A percentile compares a stretch with the other conserved stretches of the same genome.
Conservation (phyloP, 2,113 vertebrate species). For the Sardina pilchardus region DNA sequence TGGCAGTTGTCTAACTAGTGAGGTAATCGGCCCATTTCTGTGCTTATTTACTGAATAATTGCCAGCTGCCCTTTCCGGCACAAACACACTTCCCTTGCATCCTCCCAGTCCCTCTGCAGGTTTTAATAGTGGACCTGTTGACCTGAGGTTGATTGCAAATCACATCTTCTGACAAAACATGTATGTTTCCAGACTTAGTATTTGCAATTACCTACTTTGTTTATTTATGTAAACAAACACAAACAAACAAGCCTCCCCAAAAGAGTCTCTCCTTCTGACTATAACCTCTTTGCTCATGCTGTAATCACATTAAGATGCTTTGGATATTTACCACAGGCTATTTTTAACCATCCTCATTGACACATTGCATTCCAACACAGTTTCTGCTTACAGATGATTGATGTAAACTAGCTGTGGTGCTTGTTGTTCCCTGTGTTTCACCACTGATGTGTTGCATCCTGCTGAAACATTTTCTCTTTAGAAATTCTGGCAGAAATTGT, state of each 20-base stretch:
- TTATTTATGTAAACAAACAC: background rate
- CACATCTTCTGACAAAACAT: background rate
- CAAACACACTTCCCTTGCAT: background rate
- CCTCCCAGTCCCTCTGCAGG: background rate
- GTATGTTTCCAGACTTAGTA: background rate
- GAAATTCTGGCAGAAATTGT: background rate
- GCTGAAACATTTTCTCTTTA: too few species aligned
- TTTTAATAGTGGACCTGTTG: background rate
- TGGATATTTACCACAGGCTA: background rate
- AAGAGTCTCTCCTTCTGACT: background rate
- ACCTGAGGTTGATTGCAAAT: background rate
- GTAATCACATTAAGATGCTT: constrained; percentile 4
- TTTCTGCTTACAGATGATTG: background rate
- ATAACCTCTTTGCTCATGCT: background rate
- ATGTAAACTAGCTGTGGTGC: background rate
- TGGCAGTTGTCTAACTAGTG: background rate
- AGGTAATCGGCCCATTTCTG: background rate
- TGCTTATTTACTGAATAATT: constrained; percentile 5
- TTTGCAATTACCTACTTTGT: background rate
- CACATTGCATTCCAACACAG: background rate
- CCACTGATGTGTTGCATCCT: background rate
- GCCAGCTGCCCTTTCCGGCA: background rate
- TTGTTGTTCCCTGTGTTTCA: background rate
- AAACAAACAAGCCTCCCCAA: background rate
- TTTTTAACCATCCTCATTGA: background rate